Evolutionary conservation across 2,113 vertebrate genomes (phyloP).

Genomic region (Ameiurus melas): DNA sequence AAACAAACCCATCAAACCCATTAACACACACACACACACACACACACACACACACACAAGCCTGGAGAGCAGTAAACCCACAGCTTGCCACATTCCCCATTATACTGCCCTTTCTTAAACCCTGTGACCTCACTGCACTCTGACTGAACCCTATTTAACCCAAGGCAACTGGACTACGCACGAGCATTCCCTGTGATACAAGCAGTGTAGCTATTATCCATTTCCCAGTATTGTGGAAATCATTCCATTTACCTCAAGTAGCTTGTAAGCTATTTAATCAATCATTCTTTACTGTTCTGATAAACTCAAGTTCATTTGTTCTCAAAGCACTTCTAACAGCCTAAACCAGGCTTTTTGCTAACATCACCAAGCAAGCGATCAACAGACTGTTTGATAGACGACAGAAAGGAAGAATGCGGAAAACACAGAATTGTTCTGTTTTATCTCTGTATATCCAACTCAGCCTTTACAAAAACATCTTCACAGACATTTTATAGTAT

Average conservation of each 20-base stretch:
- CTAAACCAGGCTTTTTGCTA: no score
- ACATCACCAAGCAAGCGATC: neutral
- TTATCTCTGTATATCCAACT: neutral
- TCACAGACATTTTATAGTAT: neutral
- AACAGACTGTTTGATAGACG: neutral
- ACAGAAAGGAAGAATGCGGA: slow-evolving; percentile 54
- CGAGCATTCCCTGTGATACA: slow-evolving; percentile 52
- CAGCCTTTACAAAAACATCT: neutral
- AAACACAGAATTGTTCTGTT: slow-evolving; percentile 43
- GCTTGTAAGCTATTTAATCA: neutral
- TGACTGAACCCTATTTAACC: slow-evolving; percentile 53
- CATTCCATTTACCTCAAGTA: neutral
- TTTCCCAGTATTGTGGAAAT: neutral
- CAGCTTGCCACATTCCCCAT: slow-evolving; percentile 18
- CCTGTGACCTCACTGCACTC: slow-evolving; percentile 54
- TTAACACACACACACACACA: slow-evolving; percentile 53
- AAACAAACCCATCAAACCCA: slow-evolving; percentile 60
- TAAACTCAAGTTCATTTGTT: neutral
- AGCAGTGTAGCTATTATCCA: neutral
- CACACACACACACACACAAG: slow-evolving; percentile 49
- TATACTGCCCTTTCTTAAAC: slow-evolving; percentile 40
- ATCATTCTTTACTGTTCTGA: neutral
- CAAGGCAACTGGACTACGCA: slow-evolving; percentile 19
- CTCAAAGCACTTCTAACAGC: neutral
- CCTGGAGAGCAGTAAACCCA: slow-evolving; percentile 15